Evolutionary conservation across 2,888 invertebrate species (phyloP).

Genomic region (Uropetala carovei): DNA sequence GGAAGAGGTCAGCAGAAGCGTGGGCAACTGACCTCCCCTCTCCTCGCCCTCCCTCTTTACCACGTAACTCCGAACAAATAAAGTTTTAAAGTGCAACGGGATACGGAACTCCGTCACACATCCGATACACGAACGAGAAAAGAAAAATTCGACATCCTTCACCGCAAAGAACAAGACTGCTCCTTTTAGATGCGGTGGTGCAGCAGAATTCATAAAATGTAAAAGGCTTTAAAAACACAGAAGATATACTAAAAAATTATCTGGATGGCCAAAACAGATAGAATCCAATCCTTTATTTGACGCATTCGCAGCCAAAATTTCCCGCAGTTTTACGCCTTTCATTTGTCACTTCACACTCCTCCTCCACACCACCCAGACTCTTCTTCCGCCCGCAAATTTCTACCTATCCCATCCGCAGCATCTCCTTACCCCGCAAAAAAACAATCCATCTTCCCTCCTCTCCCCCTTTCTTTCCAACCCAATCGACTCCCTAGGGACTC

Average conservation of each 20-base stretch:
- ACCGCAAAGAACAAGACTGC: background rate
- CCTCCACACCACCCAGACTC: background rate
- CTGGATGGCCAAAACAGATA: no score
- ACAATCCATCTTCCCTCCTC: background rate
- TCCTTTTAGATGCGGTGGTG: background rate
- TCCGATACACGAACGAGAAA: no score
- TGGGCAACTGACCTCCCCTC: background rate
- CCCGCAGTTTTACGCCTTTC: background rate
- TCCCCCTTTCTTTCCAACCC: no score
- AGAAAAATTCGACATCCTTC: no score
- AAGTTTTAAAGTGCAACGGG: no score
- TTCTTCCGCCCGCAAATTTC: background rate
- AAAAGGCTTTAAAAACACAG: no score
- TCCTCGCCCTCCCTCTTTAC: background rate
- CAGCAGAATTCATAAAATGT: background rate
- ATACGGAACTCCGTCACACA: no score
- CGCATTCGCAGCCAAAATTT: background rate
- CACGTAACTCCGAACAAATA: background rate
- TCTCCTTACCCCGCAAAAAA: background rate
- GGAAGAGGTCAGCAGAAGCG: background rate
- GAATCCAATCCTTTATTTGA: background rate
- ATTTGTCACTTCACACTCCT: background rate
- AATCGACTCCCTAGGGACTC: background rate
- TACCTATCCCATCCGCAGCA: background rate
- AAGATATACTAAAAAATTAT: no score